Base-by-base conservation (phyloP, 2,113 vertebrate genomes). In the Columbina picui region DNA sequence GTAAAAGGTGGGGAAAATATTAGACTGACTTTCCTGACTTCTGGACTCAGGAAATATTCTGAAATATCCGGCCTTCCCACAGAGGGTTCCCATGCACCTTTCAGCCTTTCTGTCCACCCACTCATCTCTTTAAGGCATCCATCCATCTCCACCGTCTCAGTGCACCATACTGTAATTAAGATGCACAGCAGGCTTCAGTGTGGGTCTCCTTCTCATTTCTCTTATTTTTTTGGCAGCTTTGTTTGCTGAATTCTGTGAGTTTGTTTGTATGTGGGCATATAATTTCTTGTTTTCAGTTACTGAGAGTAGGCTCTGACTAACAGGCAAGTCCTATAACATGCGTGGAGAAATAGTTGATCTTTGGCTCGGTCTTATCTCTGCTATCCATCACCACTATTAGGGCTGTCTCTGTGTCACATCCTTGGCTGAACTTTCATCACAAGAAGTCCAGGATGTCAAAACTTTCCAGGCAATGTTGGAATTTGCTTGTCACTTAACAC, bases 261-360 rank as follows among this genome's bases (percentile, higher is more conserved):
- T 55, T 95, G 50, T 95, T 94, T 93, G 85, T 78, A 12, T 52
- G 52, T 12, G 19, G 23, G 63, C 77, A 89, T 94, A 80, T 93
- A 65, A 64, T 92, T 88, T 67, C 68, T 86, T 87, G n/a, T 12
- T 79, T 78, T 86, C 18, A 0, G 71, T 78, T 86, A 74, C 76
- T 71, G 47, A 47, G 74, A 90, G 19, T n/a, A 87, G 10, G 26
- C 59, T 90, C 43, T 36, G 50, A 73, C 47, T 67, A 92, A 89
- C 68, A 86, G 20, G 59, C 21, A 13, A 89, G 77, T 82, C 47
- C 67, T 87, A 36, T 63, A 79, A 94, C 36, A 78, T 74, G 55
- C 56, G 74, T 77, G 34, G 67, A 41, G 77, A 89, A 91, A 74
- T 0, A 57, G 79, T 29, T 8, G 4, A 77, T 94, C 92, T 92